Evolutionary conservation across 2,113 vertebrate species (phyloP).

Genomic region (Struthio camelus): DNA sequence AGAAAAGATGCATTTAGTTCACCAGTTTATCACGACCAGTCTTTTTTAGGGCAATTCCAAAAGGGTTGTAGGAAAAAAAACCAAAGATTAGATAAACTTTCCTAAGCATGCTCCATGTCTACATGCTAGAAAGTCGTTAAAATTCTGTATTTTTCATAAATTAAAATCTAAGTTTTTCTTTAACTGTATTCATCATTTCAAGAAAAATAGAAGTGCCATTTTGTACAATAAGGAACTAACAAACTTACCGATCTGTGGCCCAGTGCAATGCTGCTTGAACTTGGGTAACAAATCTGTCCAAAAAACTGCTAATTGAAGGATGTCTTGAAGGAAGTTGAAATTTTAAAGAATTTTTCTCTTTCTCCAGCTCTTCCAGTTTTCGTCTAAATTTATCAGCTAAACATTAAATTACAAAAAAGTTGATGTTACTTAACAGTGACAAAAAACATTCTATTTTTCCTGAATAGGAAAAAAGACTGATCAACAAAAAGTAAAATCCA

Average conservation of each 20-base stretch:
- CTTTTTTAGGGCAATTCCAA: background rate
- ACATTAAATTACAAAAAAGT: background rate
- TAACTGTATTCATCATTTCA: background rate
- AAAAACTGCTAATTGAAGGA: conserved; percentile 79
- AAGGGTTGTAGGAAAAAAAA: background rate
- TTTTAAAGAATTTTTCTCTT: conserved; percentile 75
- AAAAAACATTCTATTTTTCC: background rate
- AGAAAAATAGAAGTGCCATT: background rate
- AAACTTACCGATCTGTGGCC: conserved; percentile 62
- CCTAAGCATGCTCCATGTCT: background rate
- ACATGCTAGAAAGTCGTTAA: background rate
- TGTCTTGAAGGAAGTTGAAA: conserved; percentile 86
- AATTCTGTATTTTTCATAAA: background rate
- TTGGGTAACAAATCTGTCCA: conserved; percentile 76
- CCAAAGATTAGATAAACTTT: fast-evolving
- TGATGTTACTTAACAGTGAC: background rate
- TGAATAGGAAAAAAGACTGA: background rate
- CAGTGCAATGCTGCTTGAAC: conserved; percentile 73
- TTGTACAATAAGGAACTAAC: background rate
- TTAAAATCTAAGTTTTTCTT: background rate
- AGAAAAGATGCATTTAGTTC: background rate
- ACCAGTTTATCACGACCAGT: background rate
- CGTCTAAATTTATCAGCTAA: conserved; percentile 83
- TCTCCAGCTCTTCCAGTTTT: conserved; percentile 84
- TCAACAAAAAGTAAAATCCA: background rate